phyloP scores from a whole-genome alignment of 1,140 invertebrate species.

The Dysdera silvatica region DNA sequence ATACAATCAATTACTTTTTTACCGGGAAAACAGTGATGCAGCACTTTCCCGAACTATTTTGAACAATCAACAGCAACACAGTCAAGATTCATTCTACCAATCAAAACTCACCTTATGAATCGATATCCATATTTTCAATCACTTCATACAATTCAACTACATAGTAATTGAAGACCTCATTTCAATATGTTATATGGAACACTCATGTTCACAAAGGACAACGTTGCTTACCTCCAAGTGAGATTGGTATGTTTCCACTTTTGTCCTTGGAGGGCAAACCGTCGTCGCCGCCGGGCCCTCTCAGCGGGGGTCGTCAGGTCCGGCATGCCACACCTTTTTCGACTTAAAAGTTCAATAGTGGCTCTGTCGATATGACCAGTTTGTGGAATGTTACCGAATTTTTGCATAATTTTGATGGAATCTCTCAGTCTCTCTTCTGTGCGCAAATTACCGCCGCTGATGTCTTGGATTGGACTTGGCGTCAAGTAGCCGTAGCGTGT shows the following conservation, averaged over 20 bases:
- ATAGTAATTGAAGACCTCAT: no score
- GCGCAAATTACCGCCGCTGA: constrained; percentile 58
- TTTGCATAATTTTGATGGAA: constrained; percentile 71
- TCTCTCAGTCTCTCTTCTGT: constrained; percentile 70
- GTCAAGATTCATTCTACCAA: no score
- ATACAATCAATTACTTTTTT: no score
- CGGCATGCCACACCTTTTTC: constrained; percentile 72
- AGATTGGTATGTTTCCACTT: constrained; percentile 78
- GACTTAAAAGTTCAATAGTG: constrained; percentile 63
- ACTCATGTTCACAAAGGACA: no score
- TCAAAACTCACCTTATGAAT: no score
- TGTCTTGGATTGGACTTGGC: constrained; percentile 62
- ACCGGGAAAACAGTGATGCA: no score
- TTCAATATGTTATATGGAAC: no score
- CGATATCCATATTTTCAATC: no score
- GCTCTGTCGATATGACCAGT: constrained; percentile 71
- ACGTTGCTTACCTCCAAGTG: constrained; percentile 78
- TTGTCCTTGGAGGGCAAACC: constrained; percentile 72
- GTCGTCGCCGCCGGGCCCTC: constrained; percentile 56
- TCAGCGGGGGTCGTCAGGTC: constrained; percentile 51
- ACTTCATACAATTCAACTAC: no score
- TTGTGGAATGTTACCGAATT: constrained; percentile 67
- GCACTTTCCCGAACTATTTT: no score
- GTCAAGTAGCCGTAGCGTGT: constrained; percentile 80
- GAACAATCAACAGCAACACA: no score